phyloP scores from a whole-genome alignment of 1,140 invertebrate species.

The Aporrectodea caliginosa region DNA sequence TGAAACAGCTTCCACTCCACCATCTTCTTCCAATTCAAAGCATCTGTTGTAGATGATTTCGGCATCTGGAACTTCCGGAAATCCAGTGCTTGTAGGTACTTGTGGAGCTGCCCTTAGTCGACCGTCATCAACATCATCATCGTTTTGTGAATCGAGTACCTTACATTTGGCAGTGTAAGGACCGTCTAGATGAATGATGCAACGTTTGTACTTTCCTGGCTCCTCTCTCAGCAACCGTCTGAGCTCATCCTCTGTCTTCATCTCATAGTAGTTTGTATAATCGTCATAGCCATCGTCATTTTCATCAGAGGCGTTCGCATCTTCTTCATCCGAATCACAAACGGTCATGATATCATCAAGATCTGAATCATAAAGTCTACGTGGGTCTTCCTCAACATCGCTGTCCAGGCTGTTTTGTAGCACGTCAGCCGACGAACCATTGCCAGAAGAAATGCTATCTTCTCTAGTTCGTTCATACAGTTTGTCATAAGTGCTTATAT shows the following conservation, averaged over 20 bases:
- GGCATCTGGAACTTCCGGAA: not conserved
- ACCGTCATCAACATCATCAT: not conserved
- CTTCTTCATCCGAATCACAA: not conserved
- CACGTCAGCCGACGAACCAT: not conserved
- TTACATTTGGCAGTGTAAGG: not conserved
- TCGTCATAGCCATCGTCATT: not conserved
- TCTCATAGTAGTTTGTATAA: not conserved
- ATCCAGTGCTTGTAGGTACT: not conserved
- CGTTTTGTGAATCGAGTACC: not conserved
- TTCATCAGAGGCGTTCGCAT: not conserved
- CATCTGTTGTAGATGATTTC: conserved; percentile 8
- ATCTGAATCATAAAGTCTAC: not conserved
- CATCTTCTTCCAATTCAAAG: not conserved
- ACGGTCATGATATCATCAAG: not conserved
- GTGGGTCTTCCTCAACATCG: not conserved
- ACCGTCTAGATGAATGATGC: not conserved
- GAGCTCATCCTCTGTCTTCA: not conserved
- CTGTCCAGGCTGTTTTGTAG: not conserved
- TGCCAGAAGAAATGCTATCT: not conserved
- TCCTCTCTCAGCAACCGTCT: not conserved
- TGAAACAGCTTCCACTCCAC: not conserved
- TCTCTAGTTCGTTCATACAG: not conserved
- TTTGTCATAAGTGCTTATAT: not conserved
- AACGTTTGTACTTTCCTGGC: not conserved
- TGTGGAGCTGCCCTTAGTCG: not conserved